Evolutionary conservation across 2,888 invertebrate genomes (phyloP).

Genomic region (Campaea margaritaria): DNA sequence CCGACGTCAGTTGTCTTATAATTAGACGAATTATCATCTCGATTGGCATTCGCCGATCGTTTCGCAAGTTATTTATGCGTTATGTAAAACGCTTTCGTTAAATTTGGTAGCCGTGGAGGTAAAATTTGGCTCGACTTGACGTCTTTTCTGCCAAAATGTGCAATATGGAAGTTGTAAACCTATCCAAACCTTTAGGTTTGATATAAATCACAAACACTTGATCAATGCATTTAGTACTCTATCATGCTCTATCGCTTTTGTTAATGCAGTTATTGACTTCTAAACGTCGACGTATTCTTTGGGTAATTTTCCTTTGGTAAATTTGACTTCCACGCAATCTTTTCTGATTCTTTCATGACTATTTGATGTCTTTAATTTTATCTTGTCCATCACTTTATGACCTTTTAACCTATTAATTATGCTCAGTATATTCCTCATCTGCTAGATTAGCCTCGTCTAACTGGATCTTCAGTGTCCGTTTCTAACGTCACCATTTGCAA

Average conservation of each 20-base stretch:
- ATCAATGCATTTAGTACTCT: constrained; percentile 9
- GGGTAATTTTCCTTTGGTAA: too few relatives aligned
- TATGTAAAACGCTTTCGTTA: constrained; percentile 25
- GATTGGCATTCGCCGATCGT: constrained; percentile 39
- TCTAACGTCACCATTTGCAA: too few relatives aligned
- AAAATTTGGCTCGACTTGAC: constrained; percentile 22
- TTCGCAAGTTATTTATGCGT: constrained; percentile 29
- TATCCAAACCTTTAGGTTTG: constrained; percentile 1
- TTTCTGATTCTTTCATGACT: too few relatives aligned
- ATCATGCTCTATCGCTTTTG: not conserved
- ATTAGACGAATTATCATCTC: constrained; percentile 46
- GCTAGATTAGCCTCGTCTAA: too few relatives aligned
- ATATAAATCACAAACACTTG: constrained; percentile 19
- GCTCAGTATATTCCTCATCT: too few relatives aligned
- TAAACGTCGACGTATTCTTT: too few relatives aligned
- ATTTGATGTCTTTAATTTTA: too few relatives aligned
- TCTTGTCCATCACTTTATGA: too few relatives aligned
- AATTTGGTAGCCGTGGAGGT: constrained; percentile 25
- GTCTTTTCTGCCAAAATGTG: constrained; percentile 24
- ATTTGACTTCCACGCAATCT: too few relatives aligned
- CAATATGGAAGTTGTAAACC: constrained; percentile 10
- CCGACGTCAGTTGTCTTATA: constrained; percentile 50
- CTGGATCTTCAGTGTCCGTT: too few relatives aligned
- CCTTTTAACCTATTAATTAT: too few relatives aligned
- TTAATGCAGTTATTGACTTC: not conserved